Conservation (phyloP, 2,113 vertebrate species). For the Ciconia maguari region DNA sequence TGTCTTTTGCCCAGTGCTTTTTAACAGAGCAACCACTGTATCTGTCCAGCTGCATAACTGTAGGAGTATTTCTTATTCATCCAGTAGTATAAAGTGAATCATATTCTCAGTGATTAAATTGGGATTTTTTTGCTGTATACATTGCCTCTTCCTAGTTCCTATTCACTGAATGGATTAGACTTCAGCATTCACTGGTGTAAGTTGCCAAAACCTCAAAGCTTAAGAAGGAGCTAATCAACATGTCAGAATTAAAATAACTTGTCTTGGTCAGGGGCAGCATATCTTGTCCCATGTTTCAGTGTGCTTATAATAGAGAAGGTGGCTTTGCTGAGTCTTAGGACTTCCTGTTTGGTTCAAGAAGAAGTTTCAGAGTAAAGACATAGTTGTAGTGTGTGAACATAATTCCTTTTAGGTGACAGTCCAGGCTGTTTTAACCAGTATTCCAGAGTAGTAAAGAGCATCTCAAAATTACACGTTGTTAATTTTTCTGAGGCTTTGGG, state of each 20-base stretch:
- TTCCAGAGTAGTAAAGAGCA: not conserved
- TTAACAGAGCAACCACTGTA: not conserved
- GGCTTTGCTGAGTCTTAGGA: not conserved
- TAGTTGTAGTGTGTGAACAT: too few species aligned
- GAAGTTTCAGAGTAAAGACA: not conserved
- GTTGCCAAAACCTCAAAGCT: not conserved
- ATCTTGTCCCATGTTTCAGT: not conserved
- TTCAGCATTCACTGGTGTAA: constrained; percentile 7
- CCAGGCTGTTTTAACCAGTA: not conserved
- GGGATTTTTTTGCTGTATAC: not conserved
- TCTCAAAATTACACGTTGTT: not conserved
- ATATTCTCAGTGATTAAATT: not conserved
- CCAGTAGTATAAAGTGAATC: not conserved
- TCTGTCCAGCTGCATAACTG: not conserved
- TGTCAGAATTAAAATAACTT: constrained; percentile 32
- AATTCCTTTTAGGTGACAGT: not conserved
- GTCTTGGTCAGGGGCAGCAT: constrained; percentile 9
- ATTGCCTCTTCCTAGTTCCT: constrained; percentile 26
- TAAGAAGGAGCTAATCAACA: not conserved
- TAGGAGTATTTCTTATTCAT: not conserved
- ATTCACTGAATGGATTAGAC: constrained; percentile 16
- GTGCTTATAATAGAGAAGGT: not conserved
- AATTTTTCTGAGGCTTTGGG: not conserved
- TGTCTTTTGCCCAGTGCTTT: not conserved
- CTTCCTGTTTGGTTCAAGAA: not conserved